Percentiles rank a stretch among this genome's conserved stretches.
phyloP scores from a whole-genome alignment of 2,888 invertebrate genomes.

The Bursaphelenchus okinawaensis region DNA sequence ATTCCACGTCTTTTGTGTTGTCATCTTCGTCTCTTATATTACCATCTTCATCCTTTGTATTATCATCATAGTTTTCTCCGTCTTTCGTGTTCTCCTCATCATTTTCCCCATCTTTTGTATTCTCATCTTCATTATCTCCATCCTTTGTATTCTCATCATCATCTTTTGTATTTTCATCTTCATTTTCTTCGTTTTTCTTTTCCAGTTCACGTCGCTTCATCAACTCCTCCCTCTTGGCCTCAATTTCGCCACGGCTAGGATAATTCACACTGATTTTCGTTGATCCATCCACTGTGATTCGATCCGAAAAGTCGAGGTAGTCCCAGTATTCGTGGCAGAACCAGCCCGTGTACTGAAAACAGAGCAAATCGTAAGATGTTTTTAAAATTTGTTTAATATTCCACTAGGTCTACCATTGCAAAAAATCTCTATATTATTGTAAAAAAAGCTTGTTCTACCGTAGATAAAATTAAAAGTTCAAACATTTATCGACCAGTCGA shows the following conservation, averaged over 20 bases:
- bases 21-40: background rate
- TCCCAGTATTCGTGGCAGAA: conserved; percentile 1
- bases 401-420: too few species aligned
- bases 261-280: background rate
- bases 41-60: background rate
- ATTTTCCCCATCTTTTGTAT: background rate
- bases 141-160: background rate
- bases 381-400: too few species aligned
- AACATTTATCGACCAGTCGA: background rate
- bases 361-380: background rate
- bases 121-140: background rate
- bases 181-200: too few species aligned
- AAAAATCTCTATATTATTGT: too few species aligned
- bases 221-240: background rate
- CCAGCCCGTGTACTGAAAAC: conserved; percentile 1
- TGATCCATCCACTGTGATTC: background rate
- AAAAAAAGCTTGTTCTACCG: too few species aligned
- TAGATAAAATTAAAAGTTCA: too few species aligned
- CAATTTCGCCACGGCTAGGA: background rate
- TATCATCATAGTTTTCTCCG: background rate
- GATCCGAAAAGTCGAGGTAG: background rate
- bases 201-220: background rate
- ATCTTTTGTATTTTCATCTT: background rate
- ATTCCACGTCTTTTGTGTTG: background rate
- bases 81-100: background rate